phyloP scores from a whole-genome alignment of 2,888 invertebrate species.

The Trilocha varians region DNA sequence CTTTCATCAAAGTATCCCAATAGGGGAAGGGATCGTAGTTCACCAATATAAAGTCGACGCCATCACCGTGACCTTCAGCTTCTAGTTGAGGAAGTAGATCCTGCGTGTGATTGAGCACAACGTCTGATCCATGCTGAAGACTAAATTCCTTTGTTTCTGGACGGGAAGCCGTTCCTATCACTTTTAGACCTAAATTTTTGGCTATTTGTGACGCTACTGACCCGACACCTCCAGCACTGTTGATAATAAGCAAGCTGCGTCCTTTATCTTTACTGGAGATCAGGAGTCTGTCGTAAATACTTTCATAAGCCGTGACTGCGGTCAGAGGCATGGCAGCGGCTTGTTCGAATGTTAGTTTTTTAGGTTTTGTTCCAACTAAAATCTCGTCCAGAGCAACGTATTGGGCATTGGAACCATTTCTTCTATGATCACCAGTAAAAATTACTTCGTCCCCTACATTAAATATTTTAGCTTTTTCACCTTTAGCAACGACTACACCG shows the following conservation, averaged over 20 bases:
- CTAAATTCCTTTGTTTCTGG: slow-evolving; percentile 42
- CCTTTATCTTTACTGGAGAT: slow-evolving; percentile 51
- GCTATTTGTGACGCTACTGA: slow-evolving; percentile 53
- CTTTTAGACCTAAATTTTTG: slow-evolving; percentile 44
- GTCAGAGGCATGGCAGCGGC: slow-evolving; percentile 60
- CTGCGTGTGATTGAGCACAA: slow-evolving; percentile 47
- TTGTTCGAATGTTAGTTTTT: slow-evolving; percentile 48
- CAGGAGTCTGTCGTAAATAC: slow-evolving; percentile 43
- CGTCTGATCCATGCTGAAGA: slow-evolving; percentile 36
- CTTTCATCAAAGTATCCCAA: slow-evolving; percentile 50
- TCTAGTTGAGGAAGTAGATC: slow-evolving; percentile 44
- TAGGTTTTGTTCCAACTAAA: slow-evolving; percentile 46
- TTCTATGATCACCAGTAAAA: slow-evolving; percentile 45
- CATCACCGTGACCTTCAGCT: slow-evolving; percentile 36
- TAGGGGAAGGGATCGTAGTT: slow-evolving; percentile 60
- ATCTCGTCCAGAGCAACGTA: slow-evolving; percentile 49
- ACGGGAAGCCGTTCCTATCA: slow-evolving; percentile 58
- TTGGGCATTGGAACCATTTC: slow-evolving; percentile 52
- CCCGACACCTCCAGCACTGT: slow-evolving; percentile 60
- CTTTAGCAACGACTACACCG: slow-evolving; percentile 47
- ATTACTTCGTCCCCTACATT: slow-evolving; percentile 56
- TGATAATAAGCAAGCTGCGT: slow-evolving; percentile 49
- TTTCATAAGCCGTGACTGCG: slow-evolving; percentile 49
- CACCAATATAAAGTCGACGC: slow-evolving; percentile 52
- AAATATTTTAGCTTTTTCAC: slow-evolving; percentile 30